Evolutionary conservation across 2,888 invertebrate species (phyloP).

Genomic region (Malthinus flaveolus): DNA sequence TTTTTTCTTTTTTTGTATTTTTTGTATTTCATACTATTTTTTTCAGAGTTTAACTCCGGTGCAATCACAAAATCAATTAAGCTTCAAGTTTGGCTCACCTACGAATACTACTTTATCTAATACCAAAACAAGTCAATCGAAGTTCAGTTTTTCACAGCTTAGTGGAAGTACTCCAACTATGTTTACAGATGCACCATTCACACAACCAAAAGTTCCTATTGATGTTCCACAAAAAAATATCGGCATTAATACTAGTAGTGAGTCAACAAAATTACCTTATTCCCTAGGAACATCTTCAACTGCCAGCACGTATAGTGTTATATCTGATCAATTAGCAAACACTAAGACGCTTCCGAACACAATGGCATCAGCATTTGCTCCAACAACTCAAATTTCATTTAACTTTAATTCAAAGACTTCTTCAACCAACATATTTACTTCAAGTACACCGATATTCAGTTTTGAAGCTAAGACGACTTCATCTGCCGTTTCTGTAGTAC

Average conservation of each 20-base stretch:
- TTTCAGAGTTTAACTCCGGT: neutral
- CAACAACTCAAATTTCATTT: conserved; percentile 21
- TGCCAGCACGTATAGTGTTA: neutral
- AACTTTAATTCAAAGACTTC: conserved; percentile 9
- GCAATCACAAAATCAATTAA: too few relatives aligned
- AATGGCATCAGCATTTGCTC: conserved; percentile 23
- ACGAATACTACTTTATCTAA: too few relatives aligned
- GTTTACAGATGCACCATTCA: neutral
- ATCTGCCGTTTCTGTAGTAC: neutral
- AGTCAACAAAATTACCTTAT: too few relatives aligned
- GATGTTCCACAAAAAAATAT: neutral
- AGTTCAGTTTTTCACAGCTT: neutral
- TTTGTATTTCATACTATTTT: neutral
- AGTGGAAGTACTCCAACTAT: neutral
- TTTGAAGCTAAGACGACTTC: neutral
- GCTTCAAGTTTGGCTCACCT: too few relatives aligned
- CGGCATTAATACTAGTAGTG: too few relatives aligned
- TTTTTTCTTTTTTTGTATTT: too few relatives aligned
- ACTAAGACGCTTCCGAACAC: conserved; percentile 9
- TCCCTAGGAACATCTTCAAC: neutral
- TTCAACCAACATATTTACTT: neutral
- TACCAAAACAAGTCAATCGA: neutral
- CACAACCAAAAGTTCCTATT: neutral
- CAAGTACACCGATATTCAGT: conserved; percentile 7
- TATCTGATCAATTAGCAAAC: too few relatives aligned